Conservation (phyloP, 2,888 invertebrate species). For the Neoascia interrupta region DNA sequence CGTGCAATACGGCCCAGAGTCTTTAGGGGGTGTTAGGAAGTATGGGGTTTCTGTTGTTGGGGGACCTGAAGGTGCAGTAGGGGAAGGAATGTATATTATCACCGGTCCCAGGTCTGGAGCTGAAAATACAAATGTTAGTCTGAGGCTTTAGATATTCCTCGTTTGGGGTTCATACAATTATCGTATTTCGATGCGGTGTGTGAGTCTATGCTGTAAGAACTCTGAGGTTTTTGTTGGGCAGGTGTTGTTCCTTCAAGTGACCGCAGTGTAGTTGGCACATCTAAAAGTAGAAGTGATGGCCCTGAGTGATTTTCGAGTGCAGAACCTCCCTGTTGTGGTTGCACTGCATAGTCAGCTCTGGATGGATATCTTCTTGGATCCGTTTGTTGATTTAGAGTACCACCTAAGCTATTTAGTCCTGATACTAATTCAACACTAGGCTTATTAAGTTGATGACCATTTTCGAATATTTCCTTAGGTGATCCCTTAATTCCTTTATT, state of each 20-base stretch:
- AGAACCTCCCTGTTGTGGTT: background rate
- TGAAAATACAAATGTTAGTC: background rate
- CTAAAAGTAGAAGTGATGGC: background rate
- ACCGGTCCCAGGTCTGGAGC: background rate
- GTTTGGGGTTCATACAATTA: background rate
- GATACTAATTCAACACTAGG: too few relatives aligned
- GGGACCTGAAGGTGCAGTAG: background rate
- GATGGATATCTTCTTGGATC: too few relatives aligned
- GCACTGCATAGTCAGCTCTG: background rate
- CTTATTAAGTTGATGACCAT: too few relatives aligned
- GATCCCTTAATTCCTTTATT: too few relatives aligned
- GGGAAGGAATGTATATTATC: slow-evolving; percentile 4
- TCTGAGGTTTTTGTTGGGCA: background rate
- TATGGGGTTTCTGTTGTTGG: background rate
- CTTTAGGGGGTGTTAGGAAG: background rate
- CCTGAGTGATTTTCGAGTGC: background rate
- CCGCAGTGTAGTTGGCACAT: too few relatives aligned
- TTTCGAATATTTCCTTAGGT: too few relatives aligned
- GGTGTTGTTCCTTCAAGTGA: too few relatives aligned
- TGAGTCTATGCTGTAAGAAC: background rate
- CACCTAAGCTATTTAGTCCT: too few relatives aligned
- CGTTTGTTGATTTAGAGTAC: too few relatives aligned
- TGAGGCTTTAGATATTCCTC: background rate
- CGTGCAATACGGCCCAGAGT: background rate
- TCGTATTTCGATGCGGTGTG: background rate